Conservation (phyloP, 2,113 vertebrate genomes). For the Sphyrna mokarran region DNA sequence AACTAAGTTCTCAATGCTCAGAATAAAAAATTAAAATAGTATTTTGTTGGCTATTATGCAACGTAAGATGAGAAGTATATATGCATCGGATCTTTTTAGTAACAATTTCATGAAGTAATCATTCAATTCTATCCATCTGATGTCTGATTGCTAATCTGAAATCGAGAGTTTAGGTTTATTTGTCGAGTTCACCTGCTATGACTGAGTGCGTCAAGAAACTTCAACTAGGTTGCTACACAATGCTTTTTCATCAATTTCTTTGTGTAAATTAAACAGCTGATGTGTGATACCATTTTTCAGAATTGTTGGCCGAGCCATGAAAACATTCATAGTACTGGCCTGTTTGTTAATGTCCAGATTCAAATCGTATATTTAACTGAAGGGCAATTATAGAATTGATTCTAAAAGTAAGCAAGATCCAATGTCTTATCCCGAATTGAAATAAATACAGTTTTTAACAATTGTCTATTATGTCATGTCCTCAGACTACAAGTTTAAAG, state of each 20-base stretch:
- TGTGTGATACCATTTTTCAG: neutral
- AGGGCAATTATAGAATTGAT: neutral
- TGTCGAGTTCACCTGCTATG: neutral
- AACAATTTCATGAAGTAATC: neutral
- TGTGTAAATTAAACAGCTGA: neutral
- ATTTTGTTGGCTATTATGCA: neutral
- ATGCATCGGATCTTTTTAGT: neutral
- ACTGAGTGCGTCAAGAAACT: neutral
- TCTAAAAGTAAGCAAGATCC: neutral
- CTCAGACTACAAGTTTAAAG: neutral
- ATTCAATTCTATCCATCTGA: neutral
- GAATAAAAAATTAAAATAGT: neutral
- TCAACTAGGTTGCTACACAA: neutral
- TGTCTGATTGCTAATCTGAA: neutral
- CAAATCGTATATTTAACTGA: neutral
- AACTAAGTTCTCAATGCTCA: neutral
- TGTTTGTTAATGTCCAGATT: neutral
- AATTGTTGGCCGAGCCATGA: neutral
- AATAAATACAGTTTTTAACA: neutral
- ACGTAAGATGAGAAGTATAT: neutral
- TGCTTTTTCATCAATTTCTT: neutral
- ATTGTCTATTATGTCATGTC: neutral
- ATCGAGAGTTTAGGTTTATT: neutral
- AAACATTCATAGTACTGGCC: neutral
- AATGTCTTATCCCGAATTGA: neutral